Evolutionary conservation across 2,888 invertebrate genomes (phyloP), one percentile per base, ranked within the genome.

Genomic region (Lycophotia porphyrea): DNA sequence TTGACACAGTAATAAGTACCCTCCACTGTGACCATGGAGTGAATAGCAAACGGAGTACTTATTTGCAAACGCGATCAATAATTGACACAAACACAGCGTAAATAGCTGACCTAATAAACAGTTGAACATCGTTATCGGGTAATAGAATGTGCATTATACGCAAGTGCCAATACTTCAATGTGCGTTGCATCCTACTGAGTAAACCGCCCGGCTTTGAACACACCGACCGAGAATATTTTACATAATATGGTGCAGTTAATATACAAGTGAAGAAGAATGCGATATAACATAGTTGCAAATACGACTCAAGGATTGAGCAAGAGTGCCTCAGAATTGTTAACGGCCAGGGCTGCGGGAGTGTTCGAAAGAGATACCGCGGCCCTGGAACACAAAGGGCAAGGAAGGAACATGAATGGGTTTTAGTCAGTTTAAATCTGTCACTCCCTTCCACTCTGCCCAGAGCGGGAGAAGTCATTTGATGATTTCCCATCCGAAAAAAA

Each of bases 1-100:
- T 76, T 76, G 84, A 85, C 76, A 76, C 65, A 44, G 49, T 85
- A 78, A 85, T 84, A 73, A 74, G 73, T 74, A 76, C 74, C 65
- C 65, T 80, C 55, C 34, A 63, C 31, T 80, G 52, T 66, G 9
- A 44, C 27, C 31, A 60, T 60, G 13, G 73, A 83, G 60, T 71
- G 64, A 21, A 61, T 27, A 77, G 11, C 55, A 60, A 81, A 81
- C 60, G 55, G 47, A 82, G 39, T 27, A 34, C 34, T 67, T 21
- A 67, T 72, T 72, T 68, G 18, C 24, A 11, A 61, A 67, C 1
- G 31, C 27, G 5, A 71, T 55, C 47, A 9, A 42, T 18, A 49
- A 58, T n/a, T 21, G 27, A 64, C 39, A 60, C 47, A 49, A 69
- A 74, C 47, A 78, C 24, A 7, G 7, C 49, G n/a, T 4, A 24